These are phyloP conservation scores for Luscinia luscinia DNA, from an alignment of 2,797 vertebrate species.

Conservation along the genomic window DNA sequence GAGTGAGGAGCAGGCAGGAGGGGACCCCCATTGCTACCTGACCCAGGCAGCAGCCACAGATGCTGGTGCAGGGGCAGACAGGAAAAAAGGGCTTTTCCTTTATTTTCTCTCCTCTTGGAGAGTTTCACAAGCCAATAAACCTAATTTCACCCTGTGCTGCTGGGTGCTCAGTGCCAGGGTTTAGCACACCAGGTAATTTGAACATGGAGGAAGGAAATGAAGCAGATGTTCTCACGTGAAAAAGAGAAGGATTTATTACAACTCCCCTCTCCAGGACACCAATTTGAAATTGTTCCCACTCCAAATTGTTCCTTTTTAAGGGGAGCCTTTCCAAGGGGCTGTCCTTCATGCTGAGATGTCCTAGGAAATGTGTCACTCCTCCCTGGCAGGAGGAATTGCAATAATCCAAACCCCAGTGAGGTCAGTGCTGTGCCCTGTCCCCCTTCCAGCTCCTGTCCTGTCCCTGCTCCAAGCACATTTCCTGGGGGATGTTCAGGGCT, in stretches of 20 bases:
- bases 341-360: neutral
- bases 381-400: neutral
- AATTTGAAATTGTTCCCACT: constrained; percentile 39
- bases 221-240: constrained; percentile 61
- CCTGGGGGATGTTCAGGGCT: neutral
- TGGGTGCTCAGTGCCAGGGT: constrained; percentile 47
- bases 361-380: constrained; percentile 33
- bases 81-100: neutral
- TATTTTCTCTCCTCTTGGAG: neutral
- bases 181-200: constrained; percentile 49
- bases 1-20: constrained; percentile 12
- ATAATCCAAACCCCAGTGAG: neutral
- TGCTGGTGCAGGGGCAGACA: neutral
- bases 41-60: neutral
- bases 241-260: constrained; percentile 36
- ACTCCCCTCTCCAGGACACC: constrained; percentile 5
- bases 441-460: neutral
- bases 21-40: neutral
- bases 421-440: neutral
- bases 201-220: constrained; percentile 48
- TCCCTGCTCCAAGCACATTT: neutral
- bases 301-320: neutral
- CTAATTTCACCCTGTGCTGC: constrained; percentile 48
- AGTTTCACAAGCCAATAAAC: constrained; percentile 42
- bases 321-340: constrained; percentile 40